Evolutionary conservation across 2,113 vertebrate species (phyloP).

Genomic region (Sylvilagus bachmani): DNA sequence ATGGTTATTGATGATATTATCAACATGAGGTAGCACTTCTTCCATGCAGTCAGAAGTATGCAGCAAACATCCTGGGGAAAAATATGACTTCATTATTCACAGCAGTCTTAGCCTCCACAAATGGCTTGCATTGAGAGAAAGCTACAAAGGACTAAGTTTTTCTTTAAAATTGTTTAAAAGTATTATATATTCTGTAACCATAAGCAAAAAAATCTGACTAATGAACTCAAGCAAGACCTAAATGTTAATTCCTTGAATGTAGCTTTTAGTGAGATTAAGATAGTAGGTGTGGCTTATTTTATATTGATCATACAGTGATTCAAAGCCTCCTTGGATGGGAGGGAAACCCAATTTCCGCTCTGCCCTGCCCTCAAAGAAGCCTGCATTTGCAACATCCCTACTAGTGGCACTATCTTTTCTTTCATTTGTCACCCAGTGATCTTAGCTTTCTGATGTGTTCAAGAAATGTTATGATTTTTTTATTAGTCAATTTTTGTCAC

Average conservation of each 20-base stretch:
- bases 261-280: background rate
- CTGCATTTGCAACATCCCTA: accelerated
- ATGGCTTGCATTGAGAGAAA: constrained; percentile 21
- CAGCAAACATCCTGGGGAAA: background rate
- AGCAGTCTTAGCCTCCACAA: constrained; percentile 3
- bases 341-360: background rate
- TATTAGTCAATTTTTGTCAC: too few relatives aligned
- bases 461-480: background rate
- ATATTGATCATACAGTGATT: background rate
- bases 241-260: background rate
- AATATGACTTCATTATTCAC: background rate
- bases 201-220: background rate
- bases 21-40: background rate
- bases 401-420: background rate
- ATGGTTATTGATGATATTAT: background rate
- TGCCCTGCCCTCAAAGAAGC: background rate
- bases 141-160: background rate
- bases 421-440: background rate
- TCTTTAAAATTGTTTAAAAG: constrained; percentile 27
- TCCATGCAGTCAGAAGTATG: background rate
- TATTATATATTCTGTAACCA: background rate
- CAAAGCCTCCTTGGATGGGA: accelerated
- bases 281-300: background rate
- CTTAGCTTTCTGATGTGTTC: background rate
- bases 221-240: background rate